These are phyloP conservation scores for Dicyrtomina minuta DNA, from an alignment of 2,888 invertebrate genomes.

Conservation along the genomic window DNA sequence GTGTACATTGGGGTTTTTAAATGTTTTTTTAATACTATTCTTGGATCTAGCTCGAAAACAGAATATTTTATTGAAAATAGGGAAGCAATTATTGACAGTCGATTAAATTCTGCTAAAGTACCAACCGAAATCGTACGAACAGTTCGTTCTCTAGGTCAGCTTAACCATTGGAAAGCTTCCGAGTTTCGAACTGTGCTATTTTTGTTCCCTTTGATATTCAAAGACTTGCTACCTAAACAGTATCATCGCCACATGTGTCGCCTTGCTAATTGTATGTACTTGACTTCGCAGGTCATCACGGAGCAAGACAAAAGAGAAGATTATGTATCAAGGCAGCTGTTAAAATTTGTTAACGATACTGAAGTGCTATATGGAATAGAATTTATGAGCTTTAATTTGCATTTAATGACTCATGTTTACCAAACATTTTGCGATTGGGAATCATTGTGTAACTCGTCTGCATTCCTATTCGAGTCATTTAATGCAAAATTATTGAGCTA, in stretches of 20 bases:
- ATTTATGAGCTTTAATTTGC: not conserved
- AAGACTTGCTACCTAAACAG: not conserved
- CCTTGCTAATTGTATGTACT: not conserved
- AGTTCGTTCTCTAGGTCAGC: not conserved
- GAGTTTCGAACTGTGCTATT: not conserved
- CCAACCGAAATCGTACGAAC: not conserved
- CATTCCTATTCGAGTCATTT: constrained; percentile 1
- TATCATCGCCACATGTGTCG: not conserved
- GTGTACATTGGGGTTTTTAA: constrained; percentile 30
- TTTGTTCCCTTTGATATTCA: not conserved
- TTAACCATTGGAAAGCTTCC: not conserved
- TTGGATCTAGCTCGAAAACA: constrained; percentile 2
- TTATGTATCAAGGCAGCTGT: not conserved
- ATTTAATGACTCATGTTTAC: not conserved
- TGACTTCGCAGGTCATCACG: not conserved
- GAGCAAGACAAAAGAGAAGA: no score
- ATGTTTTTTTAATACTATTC: constrained; percentile 21
- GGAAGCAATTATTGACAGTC: not conserved
- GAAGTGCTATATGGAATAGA: not conserved
- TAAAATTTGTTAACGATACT: not conserved
- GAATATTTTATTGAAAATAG: no score
- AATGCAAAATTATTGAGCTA: not conserved
- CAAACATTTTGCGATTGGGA: not conserved
- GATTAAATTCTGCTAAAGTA: not conserved
- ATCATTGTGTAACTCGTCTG: not conserved